Percentiles rank a stretch among this genome's conserved stretches.
phyloP scores from a whole-genome alignment of 2,797 vertebrate genomes.

The Acanthornis magna region DNA sequence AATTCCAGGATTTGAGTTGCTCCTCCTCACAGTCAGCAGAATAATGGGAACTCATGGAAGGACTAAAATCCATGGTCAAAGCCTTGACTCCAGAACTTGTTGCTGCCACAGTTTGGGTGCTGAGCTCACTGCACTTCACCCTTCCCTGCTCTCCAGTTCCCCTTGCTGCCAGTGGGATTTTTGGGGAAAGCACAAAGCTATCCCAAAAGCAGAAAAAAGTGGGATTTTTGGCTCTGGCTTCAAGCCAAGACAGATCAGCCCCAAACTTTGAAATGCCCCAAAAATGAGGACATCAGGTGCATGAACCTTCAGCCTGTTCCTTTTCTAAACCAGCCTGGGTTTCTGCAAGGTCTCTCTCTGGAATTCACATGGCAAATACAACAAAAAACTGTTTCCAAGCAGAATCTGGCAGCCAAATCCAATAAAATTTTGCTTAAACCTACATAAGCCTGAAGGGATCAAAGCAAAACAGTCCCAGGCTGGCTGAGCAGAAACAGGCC shows the following conservation, averaged over 20 bases:
- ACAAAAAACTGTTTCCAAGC: background rate
- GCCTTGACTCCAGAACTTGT: background rate
- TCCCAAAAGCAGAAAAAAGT: background rate
- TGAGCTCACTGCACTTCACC: background rate
- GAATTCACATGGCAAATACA: background rate
- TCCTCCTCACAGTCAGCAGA: background rate
- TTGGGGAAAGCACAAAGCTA: background rate
- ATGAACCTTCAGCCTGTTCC: background rate
- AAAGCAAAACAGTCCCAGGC: background rate
- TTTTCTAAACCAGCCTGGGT: background rate
- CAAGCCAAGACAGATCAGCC: background rate
- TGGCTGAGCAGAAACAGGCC: background rate
- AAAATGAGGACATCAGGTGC: background rate
- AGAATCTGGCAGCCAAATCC: background rate
- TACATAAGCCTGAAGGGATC: background rate
- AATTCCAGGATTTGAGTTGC: background rate
- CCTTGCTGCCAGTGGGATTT: background rate
- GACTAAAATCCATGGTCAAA: background rate
- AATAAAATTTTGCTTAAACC: background rate
- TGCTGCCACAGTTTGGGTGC: accelerated
- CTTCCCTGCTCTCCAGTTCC: background rate
- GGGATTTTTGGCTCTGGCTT: background rate
- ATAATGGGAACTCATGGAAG: background rate
- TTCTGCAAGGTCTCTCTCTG: background rate
- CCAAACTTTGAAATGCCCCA: background rate